phyloP scores from a whole-genome alignment of 2,888 invertebrate species.

The Ophion obscuratus region DNA sequence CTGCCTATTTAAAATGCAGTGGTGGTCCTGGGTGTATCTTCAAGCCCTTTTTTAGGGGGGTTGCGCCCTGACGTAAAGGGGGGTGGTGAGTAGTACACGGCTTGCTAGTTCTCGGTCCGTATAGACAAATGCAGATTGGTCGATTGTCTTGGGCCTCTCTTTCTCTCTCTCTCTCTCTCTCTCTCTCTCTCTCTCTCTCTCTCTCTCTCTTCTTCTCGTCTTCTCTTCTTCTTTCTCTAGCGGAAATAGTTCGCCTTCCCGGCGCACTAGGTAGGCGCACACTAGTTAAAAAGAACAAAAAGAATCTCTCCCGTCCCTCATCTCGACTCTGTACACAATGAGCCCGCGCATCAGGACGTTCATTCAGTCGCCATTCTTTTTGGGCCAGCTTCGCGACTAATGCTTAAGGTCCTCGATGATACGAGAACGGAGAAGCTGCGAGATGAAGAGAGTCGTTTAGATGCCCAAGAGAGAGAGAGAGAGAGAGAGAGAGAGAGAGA shows the following conservation, averaged over 20 bases:
- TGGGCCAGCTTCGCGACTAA: conserved; percentile 3
- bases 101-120: conserved; percentile 16
- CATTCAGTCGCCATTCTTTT: conserved; percentile 25
- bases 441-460: conserved; percentile 11
- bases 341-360: conserved; percentile 52
- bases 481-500: neutral
- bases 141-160: conserved; percentile 77
- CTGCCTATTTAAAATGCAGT: conserved; percentile 69
- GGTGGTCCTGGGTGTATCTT: conserved; percentile 8
- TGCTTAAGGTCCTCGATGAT: neutral
- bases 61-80: neutral
- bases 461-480: neutral
- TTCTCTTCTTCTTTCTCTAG: neutral
- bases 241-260: conserved; percentile 1
- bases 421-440: conserved; percentile 22
- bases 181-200: conserved; percentile 5
- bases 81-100: conserved; percentile 32
- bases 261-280: neutral
- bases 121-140: conserved; percentile 77
- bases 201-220: too few relatives aligned
- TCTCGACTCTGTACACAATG: conserved; percentile 51
- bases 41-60: conserved; percentile 46
- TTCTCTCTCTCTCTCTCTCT: conserved; percentile 48
- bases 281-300: conserved; percentile 9
- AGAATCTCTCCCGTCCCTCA: conserved; percentile 45